Evolutionary conservation across 2,797 vertebrate species (phyloP).

Genomic region (Hephaestus fuliginosus): DNA sequence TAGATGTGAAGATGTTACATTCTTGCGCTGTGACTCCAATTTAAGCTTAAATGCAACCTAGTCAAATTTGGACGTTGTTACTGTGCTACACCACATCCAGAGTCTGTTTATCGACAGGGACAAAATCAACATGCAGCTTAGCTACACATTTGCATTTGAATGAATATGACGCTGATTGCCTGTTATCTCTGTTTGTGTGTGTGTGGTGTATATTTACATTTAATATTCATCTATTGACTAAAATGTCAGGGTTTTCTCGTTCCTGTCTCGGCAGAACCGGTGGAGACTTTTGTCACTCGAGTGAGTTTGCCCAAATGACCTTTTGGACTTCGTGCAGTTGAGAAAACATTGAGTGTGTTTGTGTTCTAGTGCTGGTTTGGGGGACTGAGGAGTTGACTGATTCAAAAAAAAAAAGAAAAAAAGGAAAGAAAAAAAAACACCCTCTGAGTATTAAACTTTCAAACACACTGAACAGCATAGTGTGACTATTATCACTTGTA

Average conservation of each 20-base stretch:
- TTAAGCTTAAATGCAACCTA: conserved; percentile 47
- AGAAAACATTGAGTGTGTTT: conserved; percentile 53
- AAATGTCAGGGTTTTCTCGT: conserved; percentile 51
- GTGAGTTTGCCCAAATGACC: conserved; percentile 49
- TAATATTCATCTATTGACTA: conserved; percentile 48
- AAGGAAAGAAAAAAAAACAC: background rate
- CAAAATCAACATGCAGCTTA: conserved; percentile 52
- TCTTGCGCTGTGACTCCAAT: conserved; percentile 41
- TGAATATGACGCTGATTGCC: conserved; percentile 68
- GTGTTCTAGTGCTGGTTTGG: conserved; percentile 32
- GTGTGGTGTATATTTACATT: conserved; percentile 43
- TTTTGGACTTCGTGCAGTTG: conserved; percentile 46
- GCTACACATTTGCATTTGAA: conserved; percentile 61
- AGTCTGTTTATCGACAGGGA: conserved; percentile 51
- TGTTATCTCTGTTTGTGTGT: conserved; percentile 44
- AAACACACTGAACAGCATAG: conserved; percentile 51
- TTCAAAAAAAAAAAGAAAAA: background rate
- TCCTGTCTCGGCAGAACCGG: conserved; percentile 45
- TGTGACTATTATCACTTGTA: conserved; percentile 49
- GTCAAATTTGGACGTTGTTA: conserved; percentile 55
- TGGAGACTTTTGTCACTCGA: conserved; percentile 47
- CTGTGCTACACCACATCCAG: conserved; percentile 43
- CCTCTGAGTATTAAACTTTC: conserved; percentile 55
- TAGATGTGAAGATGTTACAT: conserved; percentile 54
- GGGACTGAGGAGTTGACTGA: conserved; percentile 49